These are phyloP conservation scores for Pseudorectes ferrugineus DNA, from an alignment of 2,113 vertebrate species.

Conservation along the genomic window DNA sequence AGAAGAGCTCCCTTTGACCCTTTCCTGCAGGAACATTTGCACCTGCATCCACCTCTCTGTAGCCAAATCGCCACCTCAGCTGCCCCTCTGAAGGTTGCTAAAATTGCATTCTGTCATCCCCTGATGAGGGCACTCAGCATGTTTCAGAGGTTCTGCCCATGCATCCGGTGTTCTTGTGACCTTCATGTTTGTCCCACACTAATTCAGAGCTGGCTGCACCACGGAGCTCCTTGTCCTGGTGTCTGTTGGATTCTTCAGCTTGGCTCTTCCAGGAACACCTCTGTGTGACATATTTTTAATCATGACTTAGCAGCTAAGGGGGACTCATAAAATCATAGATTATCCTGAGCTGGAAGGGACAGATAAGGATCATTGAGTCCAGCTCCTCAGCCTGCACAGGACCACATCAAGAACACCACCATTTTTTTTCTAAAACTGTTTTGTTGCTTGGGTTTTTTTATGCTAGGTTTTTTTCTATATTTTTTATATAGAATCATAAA, in stretches of 20 bases:
- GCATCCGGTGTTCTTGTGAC: fast-evolving
- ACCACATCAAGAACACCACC: background rate
- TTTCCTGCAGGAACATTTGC: background rate
- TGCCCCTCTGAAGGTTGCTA: background rate
- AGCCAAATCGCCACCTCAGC: background rate
- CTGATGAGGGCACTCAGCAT: fast-evolving
- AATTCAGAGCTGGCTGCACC: background rate
- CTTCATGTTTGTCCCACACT: fast-evolving
- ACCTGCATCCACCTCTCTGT: background rate
- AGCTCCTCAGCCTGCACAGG: background rate
- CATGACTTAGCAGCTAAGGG: background rate
- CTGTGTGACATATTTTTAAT: fast-evolving
- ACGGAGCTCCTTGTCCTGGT: background rate
- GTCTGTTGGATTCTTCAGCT: background rate
- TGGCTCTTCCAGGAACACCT: background rate
- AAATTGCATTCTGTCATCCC: background rate
- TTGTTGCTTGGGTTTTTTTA: no score
- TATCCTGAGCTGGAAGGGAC: background rate
- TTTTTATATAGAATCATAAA: no score
- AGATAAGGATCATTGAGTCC: fast-evolving
- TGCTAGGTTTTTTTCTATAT: no score
- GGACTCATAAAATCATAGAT: background rate
- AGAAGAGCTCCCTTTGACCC: background rate
- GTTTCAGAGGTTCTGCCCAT: background rate
- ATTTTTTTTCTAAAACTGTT: background rate